Conservation (phyloP, 2,888 invertebrate genomes). For the Tribolium freemani region DNA sequence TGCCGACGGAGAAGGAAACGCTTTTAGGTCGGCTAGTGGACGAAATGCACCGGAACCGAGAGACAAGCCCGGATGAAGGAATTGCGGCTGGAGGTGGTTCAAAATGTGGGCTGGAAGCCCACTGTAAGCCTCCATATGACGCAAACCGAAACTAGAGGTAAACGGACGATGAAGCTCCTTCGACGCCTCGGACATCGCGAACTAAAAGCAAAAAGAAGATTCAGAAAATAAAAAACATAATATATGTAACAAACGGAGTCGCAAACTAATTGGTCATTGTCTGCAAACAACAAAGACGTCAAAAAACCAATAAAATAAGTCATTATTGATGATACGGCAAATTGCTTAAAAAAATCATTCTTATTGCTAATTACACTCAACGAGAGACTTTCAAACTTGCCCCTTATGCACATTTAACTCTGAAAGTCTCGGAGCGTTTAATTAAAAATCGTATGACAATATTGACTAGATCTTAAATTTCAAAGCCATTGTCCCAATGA, state of each 20-base stretch:
- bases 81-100: constrained; percentile 80
- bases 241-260: not conserved
- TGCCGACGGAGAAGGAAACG: constrained; percentile 74
- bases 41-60: constrained; percentile 74
- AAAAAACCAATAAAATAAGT: constrained; percentile 29
- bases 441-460: not conserved
- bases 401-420: constrained; percentile 16
- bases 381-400: constrained; percentile 37
- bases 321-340: constrained; percentile 36
- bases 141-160: constrained; percentile 71
- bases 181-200: constrained; percentile 69
- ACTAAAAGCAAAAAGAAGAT: constrained; percentile 56
- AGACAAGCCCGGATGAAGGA: constrained; percentile 77
- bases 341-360: not conserved
- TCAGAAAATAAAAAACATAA: not conserved
- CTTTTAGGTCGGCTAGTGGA: constrained; percentile 72
- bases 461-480: constrained; percentile 17
- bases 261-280: constrained; percentile 41
- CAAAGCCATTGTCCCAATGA: constrained; percentile 62
- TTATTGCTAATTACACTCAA: not conserved
- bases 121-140: constrained; percentile 73
- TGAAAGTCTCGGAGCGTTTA: constrained; percentile 5
- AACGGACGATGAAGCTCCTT: constrained; percentile 79
- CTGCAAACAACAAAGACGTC: constrained; percentile 30
- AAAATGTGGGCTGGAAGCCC: constrained; percentile 77